Conservation (phyloP, 2,797 vertebrate genomes). For the Novumbra hubbsi region DNA sequence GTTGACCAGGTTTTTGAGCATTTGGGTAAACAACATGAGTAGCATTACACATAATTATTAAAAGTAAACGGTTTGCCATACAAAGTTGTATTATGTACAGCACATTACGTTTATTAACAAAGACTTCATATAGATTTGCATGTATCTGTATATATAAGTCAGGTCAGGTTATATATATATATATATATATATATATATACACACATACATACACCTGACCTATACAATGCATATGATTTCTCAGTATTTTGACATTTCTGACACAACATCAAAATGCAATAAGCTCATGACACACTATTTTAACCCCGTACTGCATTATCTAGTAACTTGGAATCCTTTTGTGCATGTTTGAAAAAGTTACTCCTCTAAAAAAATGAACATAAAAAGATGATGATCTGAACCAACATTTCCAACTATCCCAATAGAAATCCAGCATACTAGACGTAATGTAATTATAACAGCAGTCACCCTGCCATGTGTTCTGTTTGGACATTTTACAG, state of each 20-base stretch:
- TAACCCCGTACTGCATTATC: background rate
- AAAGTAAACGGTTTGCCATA: constrained; percentile 47
- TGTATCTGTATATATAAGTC: too few species aligned
- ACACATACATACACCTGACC: constrained; percentile 65
- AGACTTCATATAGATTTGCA: constrained; percentile 68
- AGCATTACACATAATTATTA: background rate
- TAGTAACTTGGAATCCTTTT: constrained; percentile 3
- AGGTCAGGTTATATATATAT: too few species aligned
- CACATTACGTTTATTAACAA: constrained; percentile 59
- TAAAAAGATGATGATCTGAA: background rate
- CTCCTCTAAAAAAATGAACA: constrained; percentile 9
- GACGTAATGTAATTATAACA: constrained; percentile 31
- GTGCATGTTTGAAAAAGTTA: constrained; percentile 16
- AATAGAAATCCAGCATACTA: constrained; percentile 68
- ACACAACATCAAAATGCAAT: constrained; percentile 53
- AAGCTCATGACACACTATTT: constrained; percentile 48
- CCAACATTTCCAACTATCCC: constrained; percentile 24
- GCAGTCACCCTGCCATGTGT: constrained; percentile 18
- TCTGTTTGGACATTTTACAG: constrained; percentile 17
- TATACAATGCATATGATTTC: constrained; percentile 64
- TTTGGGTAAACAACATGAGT: constrained; percentile 44
- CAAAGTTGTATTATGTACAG: constrained; percentile 79
- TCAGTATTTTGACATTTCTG: constrained; percentile 42
- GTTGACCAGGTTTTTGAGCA: constrained; percentile 39
- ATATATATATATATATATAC: too few species aligned